phyloP scores from a whole-genome alignment of 1,140 invertebrate genomes.

The Euwallacea fornicatus region DNA sequence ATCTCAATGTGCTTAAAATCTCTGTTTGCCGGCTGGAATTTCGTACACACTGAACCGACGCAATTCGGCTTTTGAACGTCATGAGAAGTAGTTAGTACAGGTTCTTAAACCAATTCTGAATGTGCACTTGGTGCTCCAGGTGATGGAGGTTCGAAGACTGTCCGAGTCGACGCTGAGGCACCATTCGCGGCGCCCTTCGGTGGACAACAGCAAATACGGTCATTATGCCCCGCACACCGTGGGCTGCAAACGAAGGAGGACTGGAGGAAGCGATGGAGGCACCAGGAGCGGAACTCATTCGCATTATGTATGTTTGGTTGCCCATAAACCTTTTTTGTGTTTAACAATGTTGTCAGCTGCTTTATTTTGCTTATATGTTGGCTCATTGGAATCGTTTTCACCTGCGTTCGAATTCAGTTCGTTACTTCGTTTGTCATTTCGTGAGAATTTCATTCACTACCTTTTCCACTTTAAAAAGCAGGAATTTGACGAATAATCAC shows the following conservation, averaged over 20 bases:
- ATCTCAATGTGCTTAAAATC: too few relatives aligned
- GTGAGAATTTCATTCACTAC: not conserved
- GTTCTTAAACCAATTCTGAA: not conserved
- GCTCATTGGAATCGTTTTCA: too few relatives aligned
- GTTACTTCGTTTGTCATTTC: too few relatives aligned
- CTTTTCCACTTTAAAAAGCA: not conserved
- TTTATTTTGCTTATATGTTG: not conserved
- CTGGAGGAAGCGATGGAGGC: conserved; percentile 52
- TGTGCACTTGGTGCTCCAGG: conserved; percentile 29
- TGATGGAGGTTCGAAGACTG: conserved; percentile 59
- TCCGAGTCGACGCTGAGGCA: conserved; percentile 58
- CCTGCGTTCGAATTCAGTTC: too few relatives aligned
- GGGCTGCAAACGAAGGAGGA: conserved; percentile 53
- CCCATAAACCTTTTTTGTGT: not conserved
- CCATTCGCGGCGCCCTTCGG: conserved; percentile 56
- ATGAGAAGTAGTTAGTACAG: not conserved
- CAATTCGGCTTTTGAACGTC: too few relatives aligned
- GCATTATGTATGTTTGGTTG: conserved; percentile 35
- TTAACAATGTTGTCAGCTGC: not conserved
- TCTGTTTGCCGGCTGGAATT: too few relatives aligned
- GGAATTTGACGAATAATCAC: not conserved
- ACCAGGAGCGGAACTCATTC: conserved; percentile 36
- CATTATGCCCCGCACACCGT: conserved; percentile 51
- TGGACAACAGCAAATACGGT: conserved; percentile 55
- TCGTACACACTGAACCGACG: too few relatives aligned